These are phyloP conservation scores for Gymnocephalus cernua DNA, from an alignment of 2,113 vertebrate genomes.

Conservation along the genomic window DNA sequence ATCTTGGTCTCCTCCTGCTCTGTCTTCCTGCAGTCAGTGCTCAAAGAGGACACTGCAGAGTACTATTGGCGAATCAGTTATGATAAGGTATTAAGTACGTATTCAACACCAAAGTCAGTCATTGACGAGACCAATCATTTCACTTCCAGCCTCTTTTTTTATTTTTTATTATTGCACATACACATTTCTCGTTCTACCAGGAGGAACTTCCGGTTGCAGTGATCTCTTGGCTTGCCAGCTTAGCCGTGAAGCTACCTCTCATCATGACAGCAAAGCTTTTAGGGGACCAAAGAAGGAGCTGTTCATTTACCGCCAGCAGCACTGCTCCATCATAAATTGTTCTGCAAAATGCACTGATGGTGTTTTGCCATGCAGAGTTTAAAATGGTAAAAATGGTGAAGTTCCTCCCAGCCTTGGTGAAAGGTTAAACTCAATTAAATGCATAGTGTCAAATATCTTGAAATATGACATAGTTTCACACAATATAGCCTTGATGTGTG, in stretches of 20 bases:
- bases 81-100: too few relatives aligned
- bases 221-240: constrained; percentile 35
- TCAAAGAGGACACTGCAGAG: constrained; percentile 44
- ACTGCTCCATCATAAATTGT: constrained; percentile 44
- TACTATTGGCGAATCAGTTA: constrained; percentile 18
- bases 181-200: background rate
- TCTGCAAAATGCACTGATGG: constrained; percentile 19
- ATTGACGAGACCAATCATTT: background rate
- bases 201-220: constrained; percentile 30
- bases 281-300: constrained; percentile 45
- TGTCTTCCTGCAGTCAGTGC: constrained; percentile 46
- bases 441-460: constrained; percentile 37
- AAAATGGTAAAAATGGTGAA: constrained; percentile 26
- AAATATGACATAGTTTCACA: constrained; percentile 25
- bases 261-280: constrained; percentile 59
- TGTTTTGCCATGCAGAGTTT: constrained; percentile 20
- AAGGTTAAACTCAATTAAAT: constrained; percentile 30
- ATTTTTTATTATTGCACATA: background rate
- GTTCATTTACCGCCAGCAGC: constrained; percentile 54
- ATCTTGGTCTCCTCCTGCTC: constrained; percentile 38
- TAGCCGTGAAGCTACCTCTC: constrained; percentile 33
- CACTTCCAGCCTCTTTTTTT: background rate
- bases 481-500: constrained; percentile 30
- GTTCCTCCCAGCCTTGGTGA: constrained; percentile 11
- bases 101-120: background rate